Percentiles rank a stretch among this genome's conserved stretches.
These are phyloP conservation scores for Antennarius striatus DNA, from an alignment of 2,113 vertebrate species.

Conservation along the genomic window DNA sequence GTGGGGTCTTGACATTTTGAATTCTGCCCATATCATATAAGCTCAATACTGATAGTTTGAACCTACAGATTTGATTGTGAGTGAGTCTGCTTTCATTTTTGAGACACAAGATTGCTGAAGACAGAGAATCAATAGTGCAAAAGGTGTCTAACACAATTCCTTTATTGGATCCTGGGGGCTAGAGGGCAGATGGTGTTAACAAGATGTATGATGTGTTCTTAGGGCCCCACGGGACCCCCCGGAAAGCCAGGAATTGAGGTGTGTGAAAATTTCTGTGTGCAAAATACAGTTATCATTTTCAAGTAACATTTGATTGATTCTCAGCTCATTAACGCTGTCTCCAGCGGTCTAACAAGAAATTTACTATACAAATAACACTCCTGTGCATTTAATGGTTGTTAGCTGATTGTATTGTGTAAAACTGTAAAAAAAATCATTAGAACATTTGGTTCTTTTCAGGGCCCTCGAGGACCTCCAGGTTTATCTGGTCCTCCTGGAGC, in stretches of 20 bases:
- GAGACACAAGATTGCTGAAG: constrained; percentile 56
- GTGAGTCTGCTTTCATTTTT: constrained; percentile 57
- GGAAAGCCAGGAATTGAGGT: constrained; percentile 91
- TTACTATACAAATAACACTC: constrained; percentile 11
- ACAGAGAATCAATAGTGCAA: constrained; percentile 73
- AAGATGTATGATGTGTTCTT: constrained; percentile 70
- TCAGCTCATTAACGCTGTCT: neutral
- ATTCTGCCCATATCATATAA: constrained; percentile 21
- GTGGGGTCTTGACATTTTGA: neutral
- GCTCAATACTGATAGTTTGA: constrained; percentile 23
- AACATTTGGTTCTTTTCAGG: constrained; percentile 74
- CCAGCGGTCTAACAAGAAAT: neutral
- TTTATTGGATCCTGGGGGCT: constrained; percentile 65
- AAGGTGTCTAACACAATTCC: constrained; percentile 68
- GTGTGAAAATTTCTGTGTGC: constrained; percentile 40
- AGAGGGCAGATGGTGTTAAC: constrained; percentile 63
- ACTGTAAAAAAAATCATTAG: constrained; percentile 8
- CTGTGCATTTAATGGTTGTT: neutral
- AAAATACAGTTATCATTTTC: constrained; percentile 32
- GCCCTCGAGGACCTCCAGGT: constrained; percentile 86
- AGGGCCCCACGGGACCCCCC: constrained; percentile 87
- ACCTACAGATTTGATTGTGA: constrained; percentile 52
- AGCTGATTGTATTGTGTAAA: neutral
- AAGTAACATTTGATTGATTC: constrained; percentile 11
- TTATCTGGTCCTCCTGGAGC: constrained; percentile 84